These are phyloP conservation scores for Cremastinae sp. DNA, from an alignment of 2,888 invertebrate genomes.

Conservation along the genomic window DNA sequence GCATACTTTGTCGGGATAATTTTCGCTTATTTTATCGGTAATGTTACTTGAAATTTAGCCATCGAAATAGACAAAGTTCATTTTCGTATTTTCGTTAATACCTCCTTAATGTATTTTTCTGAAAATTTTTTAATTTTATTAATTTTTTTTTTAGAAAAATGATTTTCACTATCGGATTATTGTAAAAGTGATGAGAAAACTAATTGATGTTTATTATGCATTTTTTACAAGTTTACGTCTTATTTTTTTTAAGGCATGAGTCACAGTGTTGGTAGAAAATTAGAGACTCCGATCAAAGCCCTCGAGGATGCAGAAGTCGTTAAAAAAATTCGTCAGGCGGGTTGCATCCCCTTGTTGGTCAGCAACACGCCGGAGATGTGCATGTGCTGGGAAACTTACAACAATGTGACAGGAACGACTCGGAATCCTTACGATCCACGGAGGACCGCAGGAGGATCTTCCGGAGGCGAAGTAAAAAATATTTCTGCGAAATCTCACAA, in stretches of 20 bases:
- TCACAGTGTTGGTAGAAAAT: constrained; percentile 86
- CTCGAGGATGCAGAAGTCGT: constrained; percentile 87
- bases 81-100: too few species aligned
- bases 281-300: constrained; percentile 81
- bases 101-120: too few species aligned
- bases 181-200: too few species aligned
- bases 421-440: constrained; percentile 91
- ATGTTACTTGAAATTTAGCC: too few species aligned
- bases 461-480: constrained; percentile 89
- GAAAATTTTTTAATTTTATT: too few species aligned
- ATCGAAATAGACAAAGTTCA: too few species aligned
- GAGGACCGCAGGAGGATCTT: constrained; percentile 92
- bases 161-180: too few species aligned
- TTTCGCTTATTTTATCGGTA: too few species aligned
- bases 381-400: constrained; percentile 92
- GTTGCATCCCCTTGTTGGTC: constrained; percentile 90
- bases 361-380: constrained; percentile 95
- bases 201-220: too few species aligned
- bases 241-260: constrained; percentile 83
- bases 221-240: neutral
- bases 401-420: constrained; percentile 89
- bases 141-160: too few species aligned
- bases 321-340: constrained; percentile 84
- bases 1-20: too few species aligned
- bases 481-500: neutral